Base-by-base conservation (phyloP, 2,888 invertebrate genomes). In the Drosophila demipolita region DNA sequence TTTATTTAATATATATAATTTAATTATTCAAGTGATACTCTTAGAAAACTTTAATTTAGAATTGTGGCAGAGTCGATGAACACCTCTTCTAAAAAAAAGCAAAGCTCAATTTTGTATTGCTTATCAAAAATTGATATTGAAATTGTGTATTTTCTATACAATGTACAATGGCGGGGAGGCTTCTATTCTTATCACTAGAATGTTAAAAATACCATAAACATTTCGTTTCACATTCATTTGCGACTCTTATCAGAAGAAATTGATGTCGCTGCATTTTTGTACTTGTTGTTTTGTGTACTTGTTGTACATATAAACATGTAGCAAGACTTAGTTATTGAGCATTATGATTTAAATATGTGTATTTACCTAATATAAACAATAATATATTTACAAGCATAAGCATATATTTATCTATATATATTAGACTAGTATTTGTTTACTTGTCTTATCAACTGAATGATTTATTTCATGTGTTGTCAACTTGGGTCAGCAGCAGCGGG, bases 131-230 rank as follows among this genome's bases (percentile, higher is more conserved):
- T 29, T 20, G 26, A 40, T 38, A 29, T 57, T 45, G n/a, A 49
- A 36, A 53, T 68, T 48, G 20, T 48, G 11, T 36, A 50, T 35
- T 45, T 53, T 55, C 20, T 33, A 33, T 45, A 20, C 36, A 40
- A 48, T 53, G 7, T 11, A 26, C 42, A 20, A 20, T 36, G 17
- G 42, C 35, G 42, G 45, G 12, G 17, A 15, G 50, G 35, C 12
- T 29, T 33, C 26, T 23, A 40, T 49, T 26, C 38, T 61, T 69
- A 68, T 69, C 69, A 48, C 26, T 29, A 2, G 12, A 32, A 8
- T 40, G 23, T 40, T 26, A 38, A 17, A 53, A 33, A 53, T 38
- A 80, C 78, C 85, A 53, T 80, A 85, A 82, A 85, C 52, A 74
- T 54, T 66, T 57, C 45, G 23, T 66, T 63, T 63, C 60, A 42